A percentile compares a stretch with the other conserved stretches of the same genome.
These are phyloP conservation scores for Trachemys scripta DNA, from an alignment of 2,113 vertebrate species.

Conservation along the genomic window DNA sequence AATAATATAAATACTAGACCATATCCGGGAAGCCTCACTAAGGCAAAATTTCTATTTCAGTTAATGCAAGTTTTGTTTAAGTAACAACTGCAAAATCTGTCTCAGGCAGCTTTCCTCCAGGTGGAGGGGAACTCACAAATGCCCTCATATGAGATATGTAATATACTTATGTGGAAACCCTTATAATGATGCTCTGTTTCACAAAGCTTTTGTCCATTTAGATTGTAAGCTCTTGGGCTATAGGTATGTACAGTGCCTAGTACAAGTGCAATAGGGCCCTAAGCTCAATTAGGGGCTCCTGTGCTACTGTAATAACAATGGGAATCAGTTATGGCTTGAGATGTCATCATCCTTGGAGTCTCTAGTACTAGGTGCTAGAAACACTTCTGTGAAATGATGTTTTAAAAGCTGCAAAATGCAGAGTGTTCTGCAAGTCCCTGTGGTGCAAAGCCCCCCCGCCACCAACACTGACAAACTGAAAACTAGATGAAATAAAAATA, in stretches of 20 bases:
- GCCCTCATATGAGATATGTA: neutral
- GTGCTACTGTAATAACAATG: neutral
- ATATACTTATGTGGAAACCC: neutral
- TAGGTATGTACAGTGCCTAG: neutral
- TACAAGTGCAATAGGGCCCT: neutral
- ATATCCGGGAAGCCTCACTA: neutral
- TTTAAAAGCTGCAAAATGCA: neutral
- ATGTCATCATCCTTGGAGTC: neutral
- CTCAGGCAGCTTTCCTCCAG: neutral
- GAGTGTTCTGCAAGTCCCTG: neutral
- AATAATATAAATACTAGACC: neutral
- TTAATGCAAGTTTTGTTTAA: neutral
- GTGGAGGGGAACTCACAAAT: neutral
- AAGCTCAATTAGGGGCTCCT: neutral
- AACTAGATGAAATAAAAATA: slow-evolving; percentile 11
- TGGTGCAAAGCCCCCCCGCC: slow-evolving; percentile 5
- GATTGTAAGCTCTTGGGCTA: neutral
- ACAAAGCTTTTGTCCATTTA: neutral
- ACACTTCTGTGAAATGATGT: neutral
- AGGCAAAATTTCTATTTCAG: neutral
- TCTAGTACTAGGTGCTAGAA: neutral
- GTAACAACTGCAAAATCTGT: neutral
- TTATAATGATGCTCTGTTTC: neutral
- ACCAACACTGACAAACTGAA: neutral
- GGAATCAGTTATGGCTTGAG: neutral